Percentiles rank a stretch among this genome's conserved stretches.
These are phyloP conservation scores for Echiichthys vipera DNA, from an alignment of 2,797 vertebrate species.

Conservation along the genomic window DNA sequence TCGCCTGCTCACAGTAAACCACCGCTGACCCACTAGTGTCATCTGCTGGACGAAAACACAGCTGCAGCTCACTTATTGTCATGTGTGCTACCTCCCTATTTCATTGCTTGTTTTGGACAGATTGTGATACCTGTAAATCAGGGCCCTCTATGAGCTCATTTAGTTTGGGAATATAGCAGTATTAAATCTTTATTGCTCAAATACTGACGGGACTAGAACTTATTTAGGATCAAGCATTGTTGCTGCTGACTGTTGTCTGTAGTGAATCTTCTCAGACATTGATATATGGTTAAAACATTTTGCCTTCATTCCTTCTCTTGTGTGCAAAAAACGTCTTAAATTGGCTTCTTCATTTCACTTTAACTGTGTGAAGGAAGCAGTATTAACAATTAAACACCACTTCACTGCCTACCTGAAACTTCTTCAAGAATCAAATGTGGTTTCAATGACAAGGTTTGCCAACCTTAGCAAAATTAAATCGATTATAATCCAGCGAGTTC, in stretches of 20 bases:
- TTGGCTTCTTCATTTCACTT: neutral
- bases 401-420: neutral
- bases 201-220: neutral
- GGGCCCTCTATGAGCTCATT: neutral
- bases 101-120: neutral
- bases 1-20: neutral
- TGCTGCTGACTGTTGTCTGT: neutral
- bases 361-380: neutral
- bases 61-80: constrained; percentile 19
- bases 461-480: neutral
- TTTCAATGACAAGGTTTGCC: neutral
- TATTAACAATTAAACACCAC: neutral
- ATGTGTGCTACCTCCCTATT: neutral
- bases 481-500: neutral
- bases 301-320: neutral
- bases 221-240: neutral
- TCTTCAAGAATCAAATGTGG: neutral
- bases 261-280: neutral
- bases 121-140: neutral
- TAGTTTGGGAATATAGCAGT: neutral
- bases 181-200: neutral
- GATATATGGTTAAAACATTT: neutral
- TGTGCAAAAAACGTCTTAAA: neutral
- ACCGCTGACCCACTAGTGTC: constrained; percentile 57
- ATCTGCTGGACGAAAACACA: constrained; percentile 65